These are phyloP conservation scores for silkworm (Bombyx mori) DNA, from an alignment of 1,140 invertebrate genomes.

Conservation along the genomic window ASM3026992v2 NC_085119.1:10468501-10469000, in stretches of 20 bases:
- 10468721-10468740: neutral
- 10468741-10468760: neutral
- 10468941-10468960: conserved; percentile 35
- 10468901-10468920: conserved; percentile 56
- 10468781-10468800: neutral
- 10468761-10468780: neutral
- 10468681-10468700: too few relatives aligned
- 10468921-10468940: conserved; percentile 43
- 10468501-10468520: too few relatives aligned
- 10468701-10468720: too few relatives aligned
- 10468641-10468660: too few relatives aligned
- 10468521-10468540: too few relatives aligned
- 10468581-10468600: too few relatives aligned
- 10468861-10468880: conserved; percentile 67
- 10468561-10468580: too few relatives aligned
- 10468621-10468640: too few relatives aligned
- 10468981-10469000: conserved; percentile 26
- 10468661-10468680: too few relatives aligned
- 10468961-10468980: conserved; percentile 27
- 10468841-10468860: conserved; percentile 60
- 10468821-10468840: conserved; percentile 43
- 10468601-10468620: too few relatives aligned
- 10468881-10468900: conserved; percentile 70
- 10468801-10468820: neutral
- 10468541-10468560: too few relatives aligned